These are phyloP conservation scores for Gymnocypris eckloni DNA, from an alignment of 2,797 vertebrate species.

Conservation along the genomic window DNA sequence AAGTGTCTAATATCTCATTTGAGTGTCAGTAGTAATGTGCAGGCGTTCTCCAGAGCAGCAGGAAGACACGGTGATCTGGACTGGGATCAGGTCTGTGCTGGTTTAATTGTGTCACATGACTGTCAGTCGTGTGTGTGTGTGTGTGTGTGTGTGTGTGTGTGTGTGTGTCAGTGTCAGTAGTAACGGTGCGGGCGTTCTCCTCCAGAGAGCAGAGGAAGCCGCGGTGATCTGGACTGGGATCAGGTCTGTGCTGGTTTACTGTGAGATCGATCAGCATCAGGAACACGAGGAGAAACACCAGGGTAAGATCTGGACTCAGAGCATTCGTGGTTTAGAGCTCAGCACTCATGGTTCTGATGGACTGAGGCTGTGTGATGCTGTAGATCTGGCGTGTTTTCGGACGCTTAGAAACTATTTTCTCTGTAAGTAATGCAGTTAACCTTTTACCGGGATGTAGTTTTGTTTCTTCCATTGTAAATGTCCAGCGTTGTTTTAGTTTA, in stretches of 20 bases:
- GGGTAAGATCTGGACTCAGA: conserved; percentile 23
- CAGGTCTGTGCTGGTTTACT: conserved; percentile 9
- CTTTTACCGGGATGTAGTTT: not conserved
- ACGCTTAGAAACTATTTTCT: not conserved
- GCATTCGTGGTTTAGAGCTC: not conserved
- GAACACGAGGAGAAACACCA: conserved; percentile 1
- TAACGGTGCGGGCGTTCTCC: not conserved
- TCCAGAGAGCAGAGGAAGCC: not conserved
- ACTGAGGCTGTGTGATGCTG: not conserved
- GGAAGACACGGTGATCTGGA: too few relatives aligned
- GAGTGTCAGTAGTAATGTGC: conserved; percentile 8
- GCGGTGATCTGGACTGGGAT: conserved; percentile 1
- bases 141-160: too few relatives aligned
- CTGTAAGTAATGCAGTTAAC: not conserved
- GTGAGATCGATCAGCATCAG: not conserved
- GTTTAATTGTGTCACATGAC: too few relatives aligned
- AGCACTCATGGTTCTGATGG: not conserved
- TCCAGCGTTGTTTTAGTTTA: not conserved
- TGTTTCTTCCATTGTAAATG: not conserved
- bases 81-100: too few relatives aligned
- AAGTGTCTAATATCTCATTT: too few relatives aligned
- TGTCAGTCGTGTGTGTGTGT: too few relatives aligned
- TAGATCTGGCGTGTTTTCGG: not conserved
- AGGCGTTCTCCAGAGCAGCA: too few relatives aligned
- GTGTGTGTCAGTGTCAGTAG: too few relatives aligned